These are phyloP conservation scores for Schizotus pectinicornis DNA, from an alignment of 2,888 invertebrate species.

Conservation along the genomic window DNA sequence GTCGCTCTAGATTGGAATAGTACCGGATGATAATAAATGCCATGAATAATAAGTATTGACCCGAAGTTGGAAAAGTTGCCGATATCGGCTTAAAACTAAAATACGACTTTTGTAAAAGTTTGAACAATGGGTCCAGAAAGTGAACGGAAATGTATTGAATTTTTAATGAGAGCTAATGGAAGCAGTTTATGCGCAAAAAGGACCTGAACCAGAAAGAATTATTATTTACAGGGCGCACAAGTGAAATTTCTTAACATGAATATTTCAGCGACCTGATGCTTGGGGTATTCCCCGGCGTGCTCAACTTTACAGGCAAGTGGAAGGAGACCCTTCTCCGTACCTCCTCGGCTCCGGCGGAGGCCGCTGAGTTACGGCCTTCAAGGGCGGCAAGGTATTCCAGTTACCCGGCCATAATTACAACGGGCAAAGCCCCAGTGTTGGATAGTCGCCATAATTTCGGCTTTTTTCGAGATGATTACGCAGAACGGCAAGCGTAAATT, in stretches of 20 bases:
- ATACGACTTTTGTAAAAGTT: slow-evolving; percentile 30
- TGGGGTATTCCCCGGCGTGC: slow-evolving; percentile 37
- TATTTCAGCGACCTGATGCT: slow-evolving; percentile 44
- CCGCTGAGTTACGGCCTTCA: too few species aligned
- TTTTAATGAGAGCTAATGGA: slow-evolving; percentile 38
- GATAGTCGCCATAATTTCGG: too few species aligned
- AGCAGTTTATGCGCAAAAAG: slow-evolving; percentile 29
- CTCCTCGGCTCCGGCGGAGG: too few species aligned
- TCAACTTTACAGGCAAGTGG: slow-evolving; percentile 38
- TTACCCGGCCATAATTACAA: too few species aligned
- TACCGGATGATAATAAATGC: slow-evolving; percentile 16
- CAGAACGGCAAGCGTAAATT: too few species aligned
- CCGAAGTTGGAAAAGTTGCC: slow-evolving; percentile 8
- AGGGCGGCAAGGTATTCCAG: too few species aligned
- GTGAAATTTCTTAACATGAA: slow-evolving; percentile 47
- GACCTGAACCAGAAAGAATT: slow-evolving; percentile 35
- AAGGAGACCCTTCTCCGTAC: background rate
- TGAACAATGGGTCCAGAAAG: slow-evolving; percentile 32
- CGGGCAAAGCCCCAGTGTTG: too few species aligned
- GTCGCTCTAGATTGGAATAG: background rate
- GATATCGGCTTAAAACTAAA: slow-evolving; percentile 18
- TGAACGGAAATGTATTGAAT: slow-evolving; percentile 37
- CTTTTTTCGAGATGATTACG: too few species aligned
- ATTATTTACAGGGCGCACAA: slow-evolving; percentile 43
- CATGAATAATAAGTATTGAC: slow-evolving; percentile 23